Evolutionary conservation across 2,888 invertebrate species (phyloP), one percentile per base, ranked within the genome.

Genomic region (Pardosa pseudoannulata): DNA sequence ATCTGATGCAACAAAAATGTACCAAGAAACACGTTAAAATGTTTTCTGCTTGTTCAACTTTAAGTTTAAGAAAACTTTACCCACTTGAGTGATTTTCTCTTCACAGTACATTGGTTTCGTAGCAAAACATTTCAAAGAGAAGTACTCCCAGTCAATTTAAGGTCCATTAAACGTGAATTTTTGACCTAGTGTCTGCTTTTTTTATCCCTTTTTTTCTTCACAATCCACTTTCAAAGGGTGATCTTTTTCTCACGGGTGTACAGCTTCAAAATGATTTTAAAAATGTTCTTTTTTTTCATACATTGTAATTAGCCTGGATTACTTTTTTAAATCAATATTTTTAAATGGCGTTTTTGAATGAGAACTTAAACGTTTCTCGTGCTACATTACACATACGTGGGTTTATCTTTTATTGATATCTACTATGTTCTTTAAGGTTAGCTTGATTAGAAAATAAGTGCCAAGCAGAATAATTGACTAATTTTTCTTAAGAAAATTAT

Each of bases 141-240:
- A 70, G 31, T 23, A 64, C 23, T 13, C 31, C 1, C 71, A 76
- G 76, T 76, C 82, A 70, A 82, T 82, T 82, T 82, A 82, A 39
- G 82, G 41, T 82, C 82, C 82, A 82, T 82, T 82, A 76, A 82
- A 82, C 82, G 41, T 75, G 76, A 82, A 76, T 82, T 82, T 81
- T 67, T 41, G 27, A 75, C 67, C 67, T 31, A n/a, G 67, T 31
- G 32, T 16, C 31, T 67, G 16, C 31, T 23, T 27, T 62, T 65
- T 67, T 13, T 31, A 16, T 67, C 31, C 6, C 13, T 31, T 0
- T 50, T 50, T 50, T n/a, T 50, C n/a, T 50, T n/a, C n/a, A 50
- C n/a, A 16, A 19, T 6, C n/a, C 36, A n/a, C n/a, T 50, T n/a
- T 50, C 50, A 16, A n/a, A 50, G n/a, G 50, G 16, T n/a, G 50